A percentile compares a stretch with the other conserved stretches of the same genome.
These are phyloP conservation scores for Stegana nigrithorax DNA, from an alignment of 2,888 invertebrate genomes.

Conservation along the genomic window DNA sequence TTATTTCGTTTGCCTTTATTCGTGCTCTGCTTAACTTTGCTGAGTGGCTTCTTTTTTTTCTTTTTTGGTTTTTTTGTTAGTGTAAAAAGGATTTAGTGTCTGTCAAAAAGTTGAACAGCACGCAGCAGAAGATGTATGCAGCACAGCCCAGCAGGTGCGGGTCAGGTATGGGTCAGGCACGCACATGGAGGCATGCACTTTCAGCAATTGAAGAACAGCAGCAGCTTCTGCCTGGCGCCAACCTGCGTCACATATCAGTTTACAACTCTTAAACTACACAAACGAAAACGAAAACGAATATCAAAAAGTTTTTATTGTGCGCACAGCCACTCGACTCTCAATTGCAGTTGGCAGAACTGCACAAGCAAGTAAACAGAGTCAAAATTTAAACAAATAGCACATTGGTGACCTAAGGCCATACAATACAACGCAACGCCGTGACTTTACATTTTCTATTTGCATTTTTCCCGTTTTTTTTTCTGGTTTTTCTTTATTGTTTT, in stretches of 20 bases:
- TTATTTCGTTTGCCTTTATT: background rate
- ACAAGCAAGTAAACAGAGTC: constrained; percentile 8
- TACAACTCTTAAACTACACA: too few species aligned
- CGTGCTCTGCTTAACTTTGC: background rate
- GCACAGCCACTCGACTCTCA: background rate
- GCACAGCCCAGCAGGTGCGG: background rate
- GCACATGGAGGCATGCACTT: background rate
- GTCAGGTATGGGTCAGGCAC: background rate
- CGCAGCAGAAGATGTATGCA: constrained; percentile 1
- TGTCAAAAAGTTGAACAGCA: constrained; percentile 16
- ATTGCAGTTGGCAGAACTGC: constrained; percentile 5
- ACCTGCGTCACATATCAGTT: too few species aligned
- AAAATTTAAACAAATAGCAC: constrained; percentile 1
- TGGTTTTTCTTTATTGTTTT: too few species aligned
- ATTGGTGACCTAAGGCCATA: too few species aligned
- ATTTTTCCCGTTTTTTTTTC: too few species aligned
- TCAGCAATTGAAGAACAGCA: too few species aligned
- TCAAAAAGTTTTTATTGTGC: too few species aligned
- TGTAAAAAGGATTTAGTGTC: constrained; percentile 13
- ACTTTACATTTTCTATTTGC: too few species aligned
- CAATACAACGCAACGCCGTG: too few species aligned
- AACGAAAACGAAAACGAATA: background rate
- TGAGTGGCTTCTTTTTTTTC: constrained; percentile 4
- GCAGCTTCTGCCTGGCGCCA: too few species aligned
- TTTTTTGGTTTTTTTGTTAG: background rate